Conservation (phyloP, 2,113 vertebrate species). For the Murina feae region DNA sequence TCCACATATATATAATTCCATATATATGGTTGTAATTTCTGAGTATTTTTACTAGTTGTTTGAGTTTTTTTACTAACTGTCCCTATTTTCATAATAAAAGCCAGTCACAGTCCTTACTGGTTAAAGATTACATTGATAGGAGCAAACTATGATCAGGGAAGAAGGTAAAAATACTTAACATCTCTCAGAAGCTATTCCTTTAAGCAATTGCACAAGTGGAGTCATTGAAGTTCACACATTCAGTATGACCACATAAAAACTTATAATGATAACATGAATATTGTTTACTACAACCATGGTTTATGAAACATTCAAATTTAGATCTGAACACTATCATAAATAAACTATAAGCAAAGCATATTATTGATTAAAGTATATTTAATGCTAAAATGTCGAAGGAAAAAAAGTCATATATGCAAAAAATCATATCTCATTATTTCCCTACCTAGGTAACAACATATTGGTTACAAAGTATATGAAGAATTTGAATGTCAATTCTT, state of each 20-base stretch:
- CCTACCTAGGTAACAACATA: neutral
- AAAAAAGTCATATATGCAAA: neutral
- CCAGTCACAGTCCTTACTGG: neutral
- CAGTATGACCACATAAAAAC: neutral
- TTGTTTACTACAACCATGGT: neutral
- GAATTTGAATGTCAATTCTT: neutral
- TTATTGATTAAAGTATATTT: neutral
- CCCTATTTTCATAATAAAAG: constrained; percentile 5
- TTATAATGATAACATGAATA: neutral
- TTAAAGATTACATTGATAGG: neutral
- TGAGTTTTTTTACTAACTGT: neutral
- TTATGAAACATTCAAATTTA: constrained; percentile 16
- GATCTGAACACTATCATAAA: neutral
- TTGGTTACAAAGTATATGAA: neutral
- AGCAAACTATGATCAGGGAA: neutral
- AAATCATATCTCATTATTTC: neutral
- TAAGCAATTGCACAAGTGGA: neutral
- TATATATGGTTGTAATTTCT: neutral
- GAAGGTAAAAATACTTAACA: neutral
- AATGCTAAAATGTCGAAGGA: constrained; percentile 4
- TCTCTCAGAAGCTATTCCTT: neutral
- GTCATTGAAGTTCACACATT: neutral
- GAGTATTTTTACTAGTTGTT: neutral
- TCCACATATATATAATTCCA: neutral
- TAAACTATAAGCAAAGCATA: neutral